A percentile compares a stretch with the other conserved stretches of the same genome.
Evolutionary conservation across 2,888 invertebrate species (phyloP).

Genomic region (Prenolepis imparis): DNA sequence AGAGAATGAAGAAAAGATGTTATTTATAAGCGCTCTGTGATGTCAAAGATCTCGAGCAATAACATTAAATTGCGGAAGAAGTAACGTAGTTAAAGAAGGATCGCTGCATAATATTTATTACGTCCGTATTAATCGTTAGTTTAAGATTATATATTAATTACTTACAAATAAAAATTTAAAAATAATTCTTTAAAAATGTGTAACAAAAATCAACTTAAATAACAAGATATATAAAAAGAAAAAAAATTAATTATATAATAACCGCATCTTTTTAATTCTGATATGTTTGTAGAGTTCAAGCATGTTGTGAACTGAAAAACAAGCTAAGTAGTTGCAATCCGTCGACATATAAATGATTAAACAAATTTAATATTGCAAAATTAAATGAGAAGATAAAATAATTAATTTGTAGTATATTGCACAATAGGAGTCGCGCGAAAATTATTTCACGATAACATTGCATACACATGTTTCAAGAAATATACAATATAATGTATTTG

Average conservation of each 20-base stretch:
- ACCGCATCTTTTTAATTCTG: constrained; percentile 1
- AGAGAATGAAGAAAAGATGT: constrained; percentile 31
- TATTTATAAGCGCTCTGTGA: constrained; percentile 3
- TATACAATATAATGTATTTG: neutral
- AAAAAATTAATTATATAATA: constrained; percentile 1
- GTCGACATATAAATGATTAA: constrained; percentile 28
- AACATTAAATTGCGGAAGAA: neutral
- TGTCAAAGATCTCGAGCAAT: neutral
- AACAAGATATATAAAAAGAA: neutral
- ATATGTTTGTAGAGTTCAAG: constrained; percentile 1
- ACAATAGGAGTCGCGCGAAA: neutral
- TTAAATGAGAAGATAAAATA: constrained; percentile 38
- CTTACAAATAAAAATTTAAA: neutral
- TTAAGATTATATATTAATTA: neutral
- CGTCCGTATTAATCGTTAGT: neutral
- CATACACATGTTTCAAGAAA: constrained; percentile 34
- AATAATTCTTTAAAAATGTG: neutral
- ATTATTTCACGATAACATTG: constrained; percentile 27
- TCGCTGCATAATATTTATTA: neutral
- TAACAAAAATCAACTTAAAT: neutral
- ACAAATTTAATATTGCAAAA: constrained; percentile 3
- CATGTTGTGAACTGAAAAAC: neutral
- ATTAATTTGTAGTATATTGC: constrained; percentile 21
- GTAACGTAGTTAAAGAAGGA: neutral
- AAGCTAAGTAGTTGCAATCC: constrained; percentile 22